Percentiles rank a stretch among this genome's conserved stretches.
These are phyloP conservation scores for Tupaia tana DNA, from an alignment of 2,113 vertebrate species.

Conservation along the genomic window DNA sequence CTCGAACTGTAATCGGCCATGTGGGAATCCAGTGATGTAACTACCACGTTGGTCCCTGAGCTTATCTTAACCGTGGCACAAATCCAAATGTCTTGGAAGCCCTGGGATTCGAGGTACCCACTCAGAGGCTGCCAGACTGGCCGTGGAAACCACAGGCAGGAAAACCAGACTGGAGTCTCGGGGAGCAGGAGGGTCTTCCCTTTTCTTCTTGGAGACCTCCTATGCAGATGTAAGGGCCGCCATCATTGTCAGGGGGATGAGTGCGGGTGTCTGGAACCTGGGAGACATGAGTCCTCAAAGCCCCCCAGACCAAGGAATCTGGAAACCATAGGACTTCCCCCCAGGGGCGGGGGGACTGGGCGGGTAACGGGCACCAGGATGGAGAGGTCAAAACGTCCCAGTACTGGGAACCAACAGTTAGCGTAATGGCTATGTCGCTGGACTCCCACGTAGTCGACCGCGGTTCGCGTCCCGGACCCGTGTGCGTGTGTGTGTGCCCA, in stretches of 20 bases:
- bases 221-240: not conserved
- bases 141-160: not conserved
- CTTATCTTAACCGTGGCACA: not conserved
- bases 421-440: no score
- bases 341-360: no score
- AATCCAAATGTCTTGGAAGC: not conserved
- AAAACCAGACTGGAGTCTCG: not conserved
- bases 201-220: not conserved
- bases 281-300: not conserved
- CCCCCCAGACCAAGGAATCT: not conserved
- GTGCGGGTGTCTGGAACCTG: not conserved
- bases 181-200: not conserved
- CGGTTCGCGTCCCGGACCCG: no score
- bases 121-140: not conserved
- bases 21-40: no score
- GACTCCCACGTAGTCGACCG: no score
- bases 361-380: no score
- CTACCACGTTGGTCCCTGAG: no score
- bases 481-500: no score
- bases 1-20: no score
- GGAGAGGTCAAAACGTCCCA: no score
- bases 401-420: no score
- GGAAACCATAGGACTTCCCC: not conserved
- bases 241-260: not conserved
- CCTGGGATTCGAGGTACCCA: not conserved